phyloP scores from a whole-genome alignment of 2,113 vertebrate species.

The Myocastor coypus region DNA sequence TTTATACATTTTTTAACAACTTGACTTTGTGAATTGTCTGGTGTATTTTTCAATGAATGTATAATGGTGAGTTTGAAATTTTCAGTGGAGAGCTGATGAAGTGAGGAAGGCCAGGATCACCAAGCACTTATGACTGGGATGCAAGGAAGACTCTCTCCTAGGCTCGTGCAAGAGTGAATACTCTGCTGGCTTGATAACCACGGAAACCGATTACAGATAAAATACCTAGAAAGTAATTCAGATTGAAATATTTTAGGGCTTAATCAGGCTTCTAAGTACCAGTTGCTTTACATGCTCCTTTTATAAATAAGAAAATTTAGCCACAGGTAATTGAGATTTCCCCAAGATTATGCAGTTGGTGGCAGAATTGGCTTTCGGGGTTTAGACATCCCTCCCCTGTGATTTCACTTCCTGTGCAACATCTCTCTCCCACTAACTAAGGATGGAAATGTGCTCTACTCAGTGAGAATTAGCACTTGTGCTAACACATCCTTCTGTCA shows the following conservation, averaged over 20 bases:
- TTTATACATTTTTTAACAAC: not conserved
- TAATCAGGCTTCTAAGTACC: not conserved
- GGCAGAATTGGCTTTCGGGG: not conserved
- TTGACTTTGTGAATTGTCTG: constrained; percentile 6
- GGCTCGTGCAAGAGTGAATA: not conserved
- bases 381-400: not conserved
- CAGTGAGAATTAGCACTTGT: not conserved
- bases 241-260: not conserved
- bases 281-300: not conserved
- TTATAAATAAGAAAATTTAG: constrained; percentile 47
- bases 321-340: not conserved
- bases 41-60: constrained; percentile 38
- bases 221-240: constrained; percentile 30
- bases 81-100: not conserved
- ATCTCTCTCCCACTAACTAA: not conserved
- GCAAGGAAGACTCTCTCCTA: not conserved
- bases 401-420: not conserved
- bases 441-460: not conserved
- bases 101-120: not conserved
- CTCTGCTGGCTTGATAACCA: not conserved
- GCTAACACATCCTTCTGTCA: not conserved
- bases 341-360: not conserved
- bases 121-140: not conserved
- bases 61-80: constrained; percentile 44
- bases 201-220: not conserved